Percentiles rank a stretch among this genome's conserved stretches.
These are phyloP conservation scores for Cataglyphis rosenhaueri DNA, from an alignment of 2,888 invertebrate species.

Conservation along the genomic window DNA sequence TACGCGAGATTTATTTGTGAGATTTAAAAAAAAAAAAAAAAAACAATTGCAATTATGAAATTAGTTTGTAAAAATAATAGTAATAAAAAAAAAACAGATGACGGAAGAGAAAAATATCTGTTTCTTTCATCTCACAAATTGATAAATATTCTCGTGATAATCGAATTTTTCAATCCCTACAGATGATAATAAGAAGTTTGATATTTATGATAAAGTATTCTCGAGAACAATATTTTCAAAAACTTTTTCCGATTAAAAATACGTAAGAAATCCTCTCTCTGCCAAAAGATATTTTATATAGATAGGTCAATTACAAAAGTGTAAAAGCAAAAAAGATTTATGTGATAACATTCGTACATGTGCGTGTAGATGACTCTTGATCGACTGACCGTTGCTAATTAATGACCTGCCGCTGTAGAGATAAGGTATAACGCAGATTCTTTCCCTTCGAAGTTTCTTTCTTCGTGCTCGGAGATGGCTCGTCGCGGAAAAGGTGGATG, in stretches of 20 bases:
- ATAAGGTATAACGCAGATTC: conserved; percentile 77
- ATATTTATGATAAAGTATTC: conserved; percentile 1
- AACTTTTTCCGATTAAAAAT: not conserved
- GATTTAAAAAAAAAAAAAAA: not conserved
- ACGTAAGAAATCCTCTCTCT: not conserved
- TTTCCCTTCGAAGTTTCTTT: conserved; percentile 83
- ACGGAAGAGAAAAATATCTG: not conserved
- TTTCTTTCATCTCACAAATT: not conserved
- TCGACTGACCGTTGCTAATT: conserved; percentile 66
- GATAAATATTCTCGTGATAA: not conserved
- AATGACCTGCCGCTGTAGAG: conserved; percentile 64
- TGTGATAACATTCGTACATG: conserved; percentile 52
- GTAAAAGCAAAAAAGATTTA: not conserved
- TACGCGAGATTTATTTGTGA: conserved; percentile 24
- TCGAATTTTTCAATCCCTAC: not conserved
- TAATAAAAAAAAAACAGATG: not conserved
- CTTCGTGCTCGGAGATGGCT: conserved; percentile 71
- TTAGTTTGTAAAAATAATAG: conserved; percentile 7
- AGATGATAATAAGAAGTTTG: not conserved
- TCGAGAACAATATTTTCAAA: not conserved
- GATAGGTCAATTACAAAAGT: not conserved
- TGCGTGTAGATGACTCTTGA: conserved; percentile 27
- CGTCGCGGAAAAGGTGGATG: conserved; percentile 78
- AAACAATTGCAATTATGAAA: not conserved
- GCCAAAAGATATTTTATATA: not conserved